Percentiles rank a stretch among this genome's conserved stretches.
Evolutionary conservation across 2,888 invertebrate genomes (phyloP).

Genomic region (Yponomeuta malinellus): DNA sequence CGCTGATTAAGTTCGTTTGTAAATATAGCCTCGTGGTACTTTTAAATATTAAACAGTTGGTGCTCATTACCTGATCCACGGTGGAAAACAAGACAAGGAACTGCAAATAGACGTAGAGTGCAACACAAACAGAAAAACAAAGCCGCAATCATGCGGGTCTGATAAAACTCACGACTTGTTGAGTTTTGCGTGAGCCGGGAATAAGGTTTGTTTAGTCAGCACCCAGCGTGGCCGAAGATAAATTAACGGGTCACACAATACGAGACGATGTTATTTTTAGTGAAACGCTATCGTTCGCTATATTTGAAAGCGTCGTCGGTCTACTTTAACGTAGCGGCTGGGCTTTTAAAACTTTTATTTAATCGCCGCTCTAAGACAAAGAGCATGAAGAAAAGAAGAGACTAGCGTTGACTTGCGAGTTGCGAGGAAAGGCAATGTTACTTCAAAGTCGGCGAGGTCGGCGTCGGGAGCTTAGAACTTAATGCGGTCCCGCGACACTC

Average conservation of each 20-base stretch:
- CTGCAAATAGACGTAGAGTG: conserved; percentile 2
- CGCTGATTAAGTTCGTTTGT: conserved; percentile 3
- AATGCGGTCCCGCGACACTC: conserved; percentile 43
- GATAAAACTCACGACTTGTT: conserved; percentile 28
- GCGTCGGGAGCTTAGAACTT: conserved; percentile 30
- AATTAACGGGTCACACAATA: not conserved
- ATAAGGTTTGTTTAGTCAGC: conserved; percentile 8
- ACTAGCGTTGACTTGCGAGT: conserved; percentile 44
- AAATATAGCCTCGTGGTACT: not conserved
- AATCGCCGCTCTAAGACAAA: conserved; percentile 36
- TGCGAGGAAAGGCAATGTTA: conserved; percentile 38
- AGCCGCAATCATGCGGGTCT: conserved; percentile 30
- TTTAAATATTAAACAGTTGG: conserved; percentile 13
- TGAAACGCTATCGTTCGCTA: not conserved
- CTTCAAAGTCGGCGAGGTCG: conserved; percentile 43
- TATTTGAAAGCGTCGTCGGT: not conserved
- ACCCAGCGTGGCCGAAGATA: not conserved
- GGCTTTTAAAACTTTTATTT: conserved; percentile 34
- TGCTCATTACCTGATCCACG: not conserved
- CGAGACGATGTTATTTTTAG: not conserved
- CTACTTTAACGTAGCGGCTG: conserved; percentile 19
- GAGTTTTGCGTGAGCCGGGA: conserved; percentile 21
- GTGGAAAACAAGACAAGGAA: conserved; percentile 9
- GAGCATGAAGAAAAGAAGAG: conserved; percentile 30
- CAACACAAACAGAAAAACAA: conserved; percentile 23